Evolutionary conservation across 2,888 invertebrate species (phyloP).

Genomic region (Scaptomyza reducta): DNA sequence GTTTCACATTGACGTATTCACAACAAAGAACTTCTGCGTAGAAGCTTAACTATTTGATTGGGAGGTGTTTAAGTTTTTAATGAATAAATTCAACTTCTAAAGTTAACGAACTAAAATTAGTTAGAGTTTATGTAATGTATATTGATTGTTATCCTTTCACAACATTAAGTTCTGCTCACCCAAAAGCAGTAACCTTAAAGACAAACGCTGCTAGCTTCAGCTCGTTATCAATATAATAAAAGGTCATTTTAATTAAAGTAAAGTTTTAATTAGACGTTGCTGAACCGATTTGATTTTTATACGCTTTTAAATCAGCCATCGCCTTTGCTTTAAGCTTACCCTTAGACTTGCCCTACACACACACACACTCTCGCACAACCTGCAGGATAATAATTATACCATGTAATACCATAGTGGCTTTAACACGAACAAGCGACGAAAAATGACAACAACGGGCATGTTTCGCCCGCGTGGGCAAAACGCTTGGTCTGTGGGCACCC

Average conservation of each 20-base stretch:
- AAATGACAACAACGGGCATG: constrained; percentile 38
- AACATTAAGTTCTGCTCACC: not conserved
- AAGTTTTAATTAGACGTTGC: constrained; percentile 43
- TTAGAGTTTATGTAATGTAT: not conserved
- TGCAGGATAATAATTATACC: constrained; percentile 53
- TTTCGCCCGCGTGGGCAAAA: constrained; percentile 13
- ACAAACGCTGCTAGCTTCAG: not conserved
- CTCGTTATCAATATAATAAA: constrained; percentile 19
- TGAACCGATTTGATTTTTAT: constrained; percentile 10
- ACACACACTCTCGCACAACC: not conserved
- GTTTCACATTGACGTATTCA: constrained; percentile 41
- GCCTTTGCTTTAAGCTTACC: not conserved
- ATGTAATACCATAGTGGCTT: constrained; percentile 46
- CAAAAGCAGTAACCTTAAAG: not conserved
- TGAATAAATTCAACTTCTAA: not conserved
- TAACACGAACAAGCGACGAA: constrained; percentile 35
- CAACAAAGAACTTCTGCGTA: not conserved
- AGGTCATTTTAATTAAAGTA: constrained; percentile 13
- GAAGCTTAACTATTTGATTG: not conserved
- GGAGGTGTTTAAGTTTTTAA: constrained; percentile 44
- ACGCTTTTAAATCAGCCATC: constrained; percentile 21
- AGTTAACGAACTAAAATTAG: not conserved
- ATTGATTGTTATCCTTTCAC: not conserved
- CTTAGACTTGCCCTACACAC: not conserved
- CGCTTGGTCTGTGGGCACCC: constrained; percentile 23